These are phyloP conservation scores for Pipistrellus pygmaeus DNA, from an alignment of 2,797 vertebrate species.

Conservation along the genomic window DNA sequence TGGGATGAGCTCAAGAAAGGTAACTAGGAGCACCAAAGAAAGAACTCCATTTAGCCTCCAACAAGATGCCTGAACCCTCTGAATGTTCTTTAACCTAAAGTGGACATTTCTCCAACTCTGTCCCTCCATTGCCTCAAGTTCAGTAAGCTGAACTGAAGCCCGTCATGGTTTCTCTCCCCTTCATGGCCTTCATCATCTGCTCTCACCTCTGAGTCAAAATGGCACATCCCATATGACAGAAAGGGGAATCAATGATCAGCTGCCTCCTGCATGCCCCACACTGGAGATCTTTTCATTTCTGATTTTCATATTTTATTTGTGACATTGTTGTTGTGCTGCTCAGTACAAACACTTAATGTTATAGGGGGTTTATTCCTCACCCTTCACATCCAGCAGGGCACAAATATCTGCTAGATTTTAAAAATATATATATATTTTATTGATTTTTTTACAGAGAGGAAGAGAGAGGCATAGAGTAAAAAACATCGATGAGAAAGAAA, in stretches of 20 bases:
- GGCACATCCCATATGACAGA: slow-evolving; percentile 59
- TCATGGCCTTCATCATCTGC: not conserved
- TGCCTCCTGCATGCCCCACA: too few relatives aligned
- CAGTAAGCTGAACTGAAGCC: not conserved
- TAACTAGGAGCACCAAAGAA: not conserved
- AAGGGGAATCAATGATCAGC: not conserved
- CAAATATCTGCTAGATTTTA: not conserved
- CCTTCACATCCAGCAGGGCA: not conserved
- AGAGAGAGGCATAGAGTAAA: too few relatives aligned
- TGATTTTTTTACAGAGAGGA: too few relatives aligned
- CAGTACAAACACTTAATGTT: not conserved
- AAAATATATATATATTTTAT: too few relatives aligned
- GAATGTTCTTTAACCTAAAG: not conserved
- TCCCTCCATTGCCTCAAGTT: not conserved
- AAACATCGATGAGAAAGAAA: too few relatives aligned
- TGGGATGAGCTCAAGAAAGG: not conserved
- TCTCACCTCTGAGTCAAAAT: slow-evolving; percentile 14
- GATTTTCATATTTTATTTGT: not conserved
- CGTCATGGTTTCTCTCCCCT: not conserved
- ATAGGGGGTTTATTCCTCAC: not conserved
- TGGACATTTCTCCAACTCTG: not conserved
- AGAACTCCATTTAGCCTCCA: not conserved
- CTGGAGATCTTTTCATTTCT: not conserved
- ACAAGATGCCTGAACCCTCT: not conserved
- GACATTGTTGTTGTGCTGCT: not conserved